Evolutionary conservation across 1,140 invertebrate genomes (phyloP).

Genomic region (Microplitis demolitor): DNA sequence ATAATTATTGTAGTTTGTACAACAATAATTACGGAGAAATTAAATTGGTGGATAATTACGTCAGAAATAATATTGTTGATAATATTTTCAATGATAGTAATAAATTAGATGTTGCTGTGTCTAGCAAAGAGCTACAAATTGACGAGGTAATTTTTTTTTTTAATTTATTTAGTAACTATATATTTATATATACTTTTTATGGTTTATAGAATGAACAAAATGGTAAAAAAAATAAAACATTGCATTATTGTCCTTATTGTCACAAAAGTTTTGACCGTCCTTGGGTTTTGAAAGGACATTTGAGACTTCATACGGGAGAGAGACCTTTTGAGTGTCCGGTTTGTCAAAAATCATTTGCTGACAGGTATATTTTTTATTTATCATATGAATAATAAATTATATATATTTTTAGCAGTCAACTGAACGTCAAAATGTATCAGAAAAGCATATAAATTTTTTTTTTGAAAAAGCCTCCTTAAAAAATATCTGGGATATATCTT

Average conservation of each 20-base stretch:
- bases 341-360: slow-evolving; percentile 76
- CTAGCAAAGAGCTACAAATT: neutral
- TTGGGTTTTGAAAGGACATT: slow-evolving; percentile 74
- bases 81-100: neutral
- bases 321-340: slow-evolving; percentile 71
- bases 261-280: slow-evolving; percentile 66
- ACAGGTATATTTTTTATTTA: slow-evolving; percentile 61
- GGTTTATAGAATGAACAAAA: slow-evolving; percentile 29
- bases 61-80: neutral
- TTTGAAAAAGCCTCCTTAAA: too few relatives aligned
- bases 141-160: neutral
- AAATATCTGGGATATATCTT: too few relatives aligned
- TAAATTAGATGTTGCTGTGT: neutral
- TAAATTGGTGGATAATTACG: neutral
- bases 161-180: neutral
- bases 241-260: slow-evolving; percentile 62
- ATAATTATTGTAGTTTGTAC: too few relatives aligned
- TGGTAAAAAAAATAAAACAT: slow-evolving; percentile 53
- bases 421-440: too few relatives aligned
- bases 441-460: too few relatives aligned
- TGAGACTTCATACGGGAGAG: slow-evolving; percentile 72
- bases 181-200: neutral
- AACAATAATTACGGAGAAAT: too few relatives aligned
- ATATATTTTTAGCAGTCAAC: neutral
- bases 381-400: slow-evolving; percentile 1